A percentile compares a stretch with the other conserved stretches of the same genome.
Evolutionary conservation across 2,888 invertebrate species (phyloP).

Genomic region (Trypoxylon attenuatum): DNA sequence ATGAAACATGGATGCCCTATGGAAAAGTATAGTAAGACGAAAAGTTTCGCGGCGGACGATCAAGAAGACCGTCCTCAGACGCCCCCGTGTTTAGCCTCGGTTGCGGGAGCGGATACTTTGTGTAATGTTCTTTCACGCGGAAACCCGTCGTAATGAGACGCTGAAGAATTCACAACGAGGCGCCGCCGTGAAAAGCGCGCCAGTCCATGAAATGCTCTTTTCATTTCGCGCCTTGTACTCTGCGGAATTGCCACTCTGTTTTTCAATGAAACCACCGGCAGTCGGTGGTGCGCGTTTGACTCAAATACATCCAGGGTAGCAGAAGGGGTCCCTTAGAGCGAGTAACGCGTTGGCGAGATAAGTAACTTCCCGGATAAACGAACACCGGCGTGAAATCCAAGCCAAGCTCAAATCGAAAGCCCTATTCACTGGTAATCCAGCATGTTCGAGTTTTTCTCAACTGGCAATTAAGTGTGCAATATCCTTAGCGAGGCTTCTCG

Average conservation of each 20-base stretch:
- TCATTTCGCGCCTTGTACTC: conserved; percentile 57
- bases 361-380: conserved; percentile 23
- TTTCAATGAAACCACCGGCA: conserved; percentile 48
- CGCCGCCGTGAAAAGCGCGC: conserved; percentile 48
- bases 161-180: conserved; percentile 63
- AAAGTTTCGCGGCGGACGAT: too few species aligned
- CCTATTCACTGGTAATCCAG: too few species aligned
- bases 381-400: conserved; percentile 25
- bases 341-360: conserved; percentile 10
- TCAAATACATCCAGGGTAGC: conserved; percentile 2
- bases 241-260: conserved; percentile 54
- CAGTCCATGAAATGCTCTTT: conserved; percentile 52
- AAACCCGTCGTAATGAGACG: conserved; percentile 63
- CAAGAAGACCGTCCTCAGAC: too few species aligned
- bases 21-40: too few species aligned
- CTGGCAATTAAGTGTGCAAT: too few species aligned
- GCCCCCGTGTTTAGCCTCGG: too few species aligned
- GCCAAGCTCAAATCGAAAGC: background rate
- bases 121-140: conserved; percentile 58
- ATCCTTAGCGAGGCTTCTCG: too few species aligned
- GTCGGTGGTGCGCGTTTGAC: conserved; percentile 22
- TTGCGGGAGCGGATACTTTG: conserved; percentile 32
- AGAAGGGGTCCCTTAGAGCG: conserved; percentile 6
- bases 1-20: too few species aligned
- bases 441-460: too few species aligned